Conservation (phyloP, 2,888 invertebrate species). For the Chaitophorus viminalis region DNA sequence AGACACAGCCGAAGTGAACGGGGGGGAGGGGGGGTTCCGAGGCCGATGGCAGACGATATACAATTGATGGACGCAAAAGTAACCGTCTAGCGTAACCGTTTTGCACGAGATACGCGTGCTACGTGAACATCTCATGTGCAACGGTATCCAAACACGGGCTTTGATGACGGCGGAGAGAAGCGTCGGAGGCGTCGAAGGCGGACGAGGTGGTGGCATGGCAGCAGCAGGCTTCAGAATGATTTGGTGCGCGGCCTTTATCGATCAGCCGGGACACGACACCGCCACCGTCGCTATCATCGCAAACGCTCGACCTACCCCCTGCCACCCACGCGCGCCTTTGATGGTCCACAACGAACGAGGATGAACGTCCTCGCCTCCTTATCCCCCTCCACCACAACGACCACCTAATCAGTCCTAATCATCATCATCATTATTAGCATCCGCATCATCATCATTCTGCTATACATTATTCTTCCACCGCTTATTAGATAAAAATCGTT, state of each 20-base stretch:
- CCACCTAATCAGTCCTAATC: too few relatives aligned
- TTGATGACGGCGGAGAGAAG: background rate
- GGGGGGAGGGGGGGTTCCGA: too few relatives aligned
- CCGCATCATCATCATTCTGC: too few relatives aligned
- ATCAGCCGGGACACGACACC: slow-evolving; percentile 60
- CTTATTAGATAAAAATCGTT: too few relatives aligned
- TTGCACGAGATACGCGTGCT: too few relatives aligned
- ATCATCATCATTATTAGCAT: background rate
- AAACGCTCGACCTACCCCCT: slow-evolving; percentile 30
- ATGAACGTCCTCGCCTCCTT: slow-evolving; percentile 41
- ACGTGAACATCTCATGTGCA: slow-evolving; percentile 6
- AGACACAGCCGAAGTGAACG: background rate
- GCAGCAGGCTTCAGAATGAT: slow-evolving; percentile 55
- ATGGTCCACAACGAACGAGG: slow-evolving; percentile 25
- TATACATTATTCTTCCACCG: too few relatives aligned
- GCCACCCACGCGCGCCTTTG: slow-evolving; percentile 27
- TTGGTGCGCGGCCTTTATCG: slow-evolving; percentile 59
- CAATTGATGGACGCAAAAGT: too few relatives aligned
- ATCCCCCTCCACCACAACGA: background rate
- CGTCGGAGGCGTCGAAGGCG: background rate
- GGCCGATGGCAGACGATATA: too few relatives aligned
- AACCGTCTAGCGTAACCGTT: background rate
- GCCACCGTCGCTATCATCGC: slow-evolving; percentile 30
- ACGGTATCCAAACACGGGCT: background rate
- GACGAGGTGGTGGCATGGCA: background rate